Conservation (phyloP, 2,113 vertebrate species). For the Emydocephalus ijimae region DNA sequence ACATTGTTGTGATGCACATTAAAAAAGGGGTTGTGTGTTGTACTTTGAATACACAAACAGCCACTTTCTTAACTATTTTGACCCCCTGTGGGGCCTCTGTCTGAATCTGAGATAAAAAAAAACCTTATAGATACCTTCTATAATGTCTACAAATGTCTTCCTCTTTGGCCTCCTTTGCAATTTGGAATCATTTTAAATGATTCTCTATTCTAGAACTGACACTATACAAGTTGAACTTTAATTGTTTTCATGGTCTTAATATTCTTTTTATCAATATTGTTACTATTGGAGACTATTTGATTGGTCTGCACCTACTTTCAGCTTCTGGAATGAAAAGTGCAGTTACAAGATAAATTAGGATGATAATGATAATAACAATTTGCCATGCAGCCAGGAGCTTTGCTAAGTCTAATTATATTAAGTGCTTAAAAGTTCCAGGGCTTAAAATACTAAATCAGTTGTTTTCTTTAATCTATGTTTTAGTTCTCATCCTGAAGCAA, state of each 20-base stretch:
- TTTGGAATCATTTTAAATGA: not conserved
- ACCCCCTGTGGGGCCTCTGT: not conserved
- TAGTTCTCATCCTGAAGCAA: not conserved
- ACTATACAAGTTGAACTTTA: not conserved
- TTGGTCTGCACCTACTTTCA: not conserved
- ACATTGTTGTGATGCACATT: not conserved
- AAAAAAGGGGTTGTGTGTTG: not conserved
- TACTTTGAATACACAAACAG: not conserved
- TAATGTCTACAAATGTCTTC: not conserved
- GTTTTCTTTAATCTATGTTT: not conserved
- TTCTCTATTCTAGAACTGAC: not conserved
- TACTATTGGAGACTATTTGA: not conserved
- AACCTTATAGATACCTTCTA: not conserved
- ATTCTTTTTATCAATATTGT: not conserved
- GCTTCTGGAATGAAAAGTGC: not conserved
- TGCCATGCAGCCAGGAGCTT: not conserved
- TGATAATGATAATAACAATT: not conserved
- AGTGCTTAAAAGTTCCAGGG: not conserved
- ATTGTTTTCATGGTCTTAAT: not conserved
- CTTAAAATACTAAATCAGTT: not conserved
- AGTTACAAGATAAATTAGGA: not conserved
- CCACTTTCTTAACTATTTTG: not conserved
- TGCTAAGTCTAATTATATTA: not conserved
- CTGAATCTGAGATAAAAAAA: not conserved
- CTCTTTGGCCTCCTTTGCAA: not conserved